phyloP scores from a whole-genome alignment of 2,113 vertebrate species.

The Bubalus kerabau region DNA sequence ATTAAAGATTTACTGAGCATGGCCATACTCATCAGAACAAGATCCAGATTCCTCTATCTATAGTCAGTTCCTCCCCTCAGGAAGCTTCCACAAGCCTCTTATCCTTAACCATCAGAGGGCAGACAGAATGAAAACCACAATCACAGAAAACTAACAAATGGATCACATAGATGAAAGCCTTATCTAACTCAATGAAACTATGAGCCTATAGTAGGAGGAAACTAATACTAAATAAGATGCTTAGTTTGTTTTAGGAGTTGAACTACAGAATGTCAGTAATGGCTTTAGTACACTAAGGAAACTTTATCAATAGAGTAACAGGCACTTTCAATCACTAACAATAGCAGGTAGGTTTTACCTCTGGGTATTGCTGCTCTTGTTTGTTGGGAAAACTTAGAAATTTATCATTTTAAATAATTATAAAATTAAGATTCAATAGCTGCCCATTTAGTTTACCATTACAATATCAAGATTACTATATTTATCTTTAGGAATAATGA shows the following conservation, averaged over 20 bases:
- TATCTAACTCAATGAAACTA: not conserved
- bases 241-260: not conserved
- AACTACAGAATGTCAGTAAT: not conserved
- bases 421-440: not conserved
- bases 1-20: not conserved
- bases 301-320: not conserved
- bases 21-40: not conserved
- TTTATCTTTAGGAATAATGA: not conserved
- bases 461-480: not conserved
- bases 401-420: constrained; percentile 11
- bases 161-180: not conserved
- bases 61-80: not conserved
- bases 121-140: not conserved
- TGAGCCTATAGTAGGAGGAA: not conserved
- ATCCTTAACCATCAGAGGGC: not conserved
- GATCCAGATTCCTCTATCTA: not conserved
- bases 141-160: not conserved
- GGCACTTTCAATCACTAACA: not conserved
- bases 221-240: not conserved
- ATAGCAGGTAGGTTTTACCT: not conserved
- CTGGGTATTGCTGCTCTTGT: not conserved
- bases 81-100: not conserved
- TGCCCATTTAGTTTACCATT: not conserved
- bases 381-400: not conserved
- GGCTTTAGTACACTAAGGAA: not conserved